Evolutionary conservation across 2,888 invertebrate species (phyloP), one percentile per base, ranked within the genome.

Genomic region (Axea sp.): DNA sequence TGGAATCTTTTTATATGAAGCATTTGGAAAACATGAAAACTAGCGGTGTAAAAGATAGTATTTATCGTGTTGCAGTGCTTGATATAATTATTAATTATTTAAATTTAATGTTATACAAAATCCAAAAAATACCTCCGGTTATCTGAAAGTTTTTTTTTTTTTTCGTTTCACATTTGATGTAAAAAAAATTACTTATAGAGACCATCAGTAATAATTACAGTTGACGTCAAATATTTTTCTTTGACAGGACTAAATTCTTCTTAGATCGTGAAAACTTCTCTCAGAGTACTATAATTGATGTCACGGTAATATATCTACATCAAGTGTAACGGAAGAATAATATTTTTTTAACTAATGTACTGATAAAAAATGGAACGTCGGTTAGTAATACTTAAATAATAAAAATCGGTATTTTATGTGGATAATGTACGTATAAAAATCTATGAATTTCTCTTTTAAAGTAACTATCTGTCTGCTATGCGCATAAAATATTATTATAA

Each of bases 191-290:
- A 26, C 11, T 35, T 53, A 11, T 6, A 3, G 14, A 15, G 37
- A 15, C 53, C 53, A 53, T 53, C 53, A 37, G 53, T 53, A 53
- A 37, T 37, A 53, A 53, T 53, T 53, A 53, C 0, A 17, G 12
- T 4, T 53, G 37, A 53, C 37, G 22, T 37, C 37, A 53, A 53
- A 53, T 53, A 53, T 53, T 53, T 53, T 37, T 53, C 53, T 53
- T 53, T 17, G 15, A 17, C 26, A 24, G 28, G 8, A 11, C 17
- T 8, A 6, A 53, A 19, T 1, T 12, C 24, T 37, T 15, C 26
- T n/a, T 9, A 35, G 11, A 9, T 7, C 0, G 37, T 17, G 11
- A 28, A 28, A 22, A 6, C 24, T 24, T 37, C 24, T 53, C 15
- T 6, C 9, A 15, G 35, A 33, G 7, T 9, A 12, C 9, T 9